Conservation (phyloP, 2,888 invertebrate species). For the Aphidius colemani region DNA sequence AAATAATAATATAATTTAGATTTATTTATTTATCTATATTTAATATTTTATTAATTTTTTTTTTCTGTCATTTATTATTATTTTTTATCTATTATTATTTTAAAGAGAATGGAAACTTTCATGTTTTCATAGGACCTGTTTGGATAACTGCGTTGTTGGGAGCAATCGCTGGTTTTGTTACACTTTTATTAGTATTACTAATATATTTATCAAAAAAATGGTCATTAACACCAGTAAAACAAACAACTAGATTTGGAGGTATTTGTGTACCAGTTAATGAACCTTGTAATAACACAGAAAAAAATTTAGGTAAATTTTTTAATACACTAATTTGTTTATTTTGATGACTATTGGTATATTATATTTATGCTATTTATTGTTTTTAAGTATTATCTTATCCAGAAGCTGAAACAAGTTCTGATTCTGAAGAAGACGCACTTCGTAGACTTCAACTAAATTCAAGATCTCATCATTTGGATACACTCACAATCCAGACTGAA, state of each 20-base stretch:
- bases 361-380: neutral
- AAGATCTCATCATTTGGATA: conserved; percentile 49
- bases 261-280: conserved; percentile 60
- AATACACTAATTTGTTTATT: neutral
- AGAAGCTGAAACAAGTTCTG: conserved; percentile 72
- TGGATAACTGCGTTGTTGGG: conserved; percentile 89
- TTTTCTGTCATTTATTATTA: neutral
- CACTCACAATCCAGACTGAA: conserved; percentile 60
- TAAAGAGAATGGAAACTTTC: neutral
- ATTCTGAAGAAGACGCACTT: conserved; percentile 75
- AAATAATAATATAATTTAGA: too few species aligned
- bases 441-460: conserved; percentile 62
- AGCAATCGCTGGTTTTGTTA: conserved; percentile 83
- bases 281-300: conserved; percentile 52
- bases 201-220: conserved; percentile 85
- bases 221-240: conserved; percentile 65
- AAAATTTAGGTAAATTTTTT: conserved; percentile 50
- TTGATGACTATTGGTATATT: neutral
- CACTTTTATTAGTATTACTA: conserved; percentile 80
- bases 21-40: too few species aligned
- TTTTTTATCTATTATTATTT: neutral
- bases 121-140: conserved; percentile 64
- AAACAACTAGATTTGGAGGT: conserved; percentile 59
- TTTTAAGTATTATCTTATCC: conserved; percentile 67
- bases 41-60: too few species aligned